Evolutionary conservation across 2,888 invertebrate species (phyloP).

Genomic region (Caenorhabditis virilis): DNA sequence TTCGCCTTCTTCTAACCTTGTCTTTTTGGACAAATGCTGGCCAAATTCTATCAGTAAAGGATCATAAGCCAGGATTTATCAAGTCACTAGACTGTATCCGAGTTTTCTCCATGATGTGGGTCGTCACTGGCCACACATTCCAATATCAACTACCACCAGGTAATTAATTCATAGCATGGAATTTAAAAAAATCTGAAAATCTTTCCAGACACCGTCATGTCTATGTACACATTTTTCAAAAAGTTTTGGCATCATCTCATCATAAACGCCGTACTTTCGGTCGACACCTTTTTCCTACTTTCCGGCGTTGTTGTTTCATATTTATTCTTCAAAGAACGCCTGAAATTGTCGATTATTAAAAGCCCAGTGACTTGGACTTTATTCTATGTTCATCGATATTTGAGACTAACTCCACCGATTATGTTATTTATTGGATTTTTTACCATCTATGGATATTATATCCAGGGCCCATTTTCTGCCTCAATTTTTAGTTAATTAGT

Average conservation of each 20-base stretch:
- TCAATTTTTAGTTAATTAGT: slow-evolving; percentile 15
- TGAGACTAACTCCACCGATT: slow-evolving; percentile 34
- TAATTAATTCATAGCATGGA: no score
- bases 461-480: slow-evolving; percentile 22
- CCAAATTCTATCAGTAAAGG: slow-evolving; percentile 15
- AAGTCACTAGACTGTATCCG: slow-evolving; percentile 49
- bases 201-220: slow-evolving; percentile 9
- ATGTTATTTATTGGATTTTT: slow-evolving; percentile 40
- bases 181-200: no score
- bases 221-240: slow-evolving; percentile 7
- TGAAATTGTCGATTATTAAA: slow-evolving; percentile 6
- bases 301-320: slow-evolving; percentile 54
- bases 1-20: slow-evolving; percentile 22
- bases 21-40: slow-evolving; percentile 38
- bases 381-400: slow-evolving; percentile 55
- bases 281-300: slow-evolving; percentile 58
- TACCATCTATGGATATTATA: slow-evolving; percentile 17
- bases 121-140: slow-evolving; percentile 41
- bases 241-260: slow-evolving; percentile 21
- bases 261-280: slow-evolving; percentile 47
- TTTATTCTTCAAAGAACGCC: slow-evolving; percentile 43
- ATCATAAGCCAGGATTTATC: slow-evolving; percentile 43
- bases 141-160: background rate
- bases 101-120: slow-evolving; percentile 55
- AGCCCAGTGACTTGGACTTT: slow-evolving; percentile 46